Percentiles rank a stretch among this genome's conserved stretches.
Evolutionary conservation across 2,797 vertebrate genomes (phyloP).

Genomic region (Pelochelys cantorii): DNA sequence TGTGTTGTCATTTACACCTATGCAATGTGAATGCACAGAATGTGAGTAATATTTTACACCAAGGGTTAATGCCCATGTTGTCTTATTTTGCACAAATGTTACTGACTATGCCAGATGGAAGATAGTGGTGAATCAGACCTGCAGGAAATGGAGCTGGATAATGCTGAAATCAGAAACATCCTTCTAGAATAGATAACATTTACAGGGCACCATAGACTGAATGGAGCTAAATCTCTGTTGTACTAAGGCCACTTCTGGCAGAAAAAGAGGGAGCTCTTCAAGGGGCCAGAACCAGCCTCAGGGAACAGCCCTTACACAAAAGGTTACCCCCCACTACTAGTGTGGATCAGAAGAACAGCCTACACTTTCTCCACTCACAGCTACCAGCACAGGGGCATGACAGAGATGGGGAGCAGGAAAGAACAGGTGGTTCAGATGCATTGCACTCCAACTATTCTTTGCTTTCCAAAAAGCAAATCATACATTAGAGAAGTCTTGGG

Average conservation of each 20-base stretch:
- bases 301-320: too few species aligned
- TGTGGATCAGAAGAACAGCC: too few species aligned
- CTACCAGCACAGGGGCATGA: too few species aligned
- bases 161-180: not conserved
- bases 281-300: too few species aligned
- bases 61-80: not conserved
- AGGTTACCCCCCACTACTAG: too few species aligned
- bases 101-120: not conserved
- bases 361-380: too few species aligned
- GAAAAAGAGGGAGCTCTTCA: not conserved
- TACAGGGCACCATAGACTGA: not conserved
- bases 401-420: too few species aligned
- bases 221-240: accelerated
- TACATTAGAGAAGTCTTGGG: too few species aligned
- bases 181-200: not conserved
- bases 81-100: not conserved
- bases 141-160: not conserved
- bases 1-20: not conserved
- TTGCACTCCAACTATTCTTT: too few species aligned
- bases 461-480: too few species aligned
- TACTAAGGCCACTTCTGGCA: not conserved
- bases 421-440: too few species aligned
- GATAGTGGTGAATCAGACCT: not conserved
- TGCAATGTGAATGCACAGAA: not conserved
- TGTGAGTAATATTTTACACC: too few species aligned